A percentile compares a stretch with the other conserved stretches of the same genome.
phyloP scores from a whole-genome alignment of 2,888 invertebrate species.

The Candidula unifasciata region DNA sequence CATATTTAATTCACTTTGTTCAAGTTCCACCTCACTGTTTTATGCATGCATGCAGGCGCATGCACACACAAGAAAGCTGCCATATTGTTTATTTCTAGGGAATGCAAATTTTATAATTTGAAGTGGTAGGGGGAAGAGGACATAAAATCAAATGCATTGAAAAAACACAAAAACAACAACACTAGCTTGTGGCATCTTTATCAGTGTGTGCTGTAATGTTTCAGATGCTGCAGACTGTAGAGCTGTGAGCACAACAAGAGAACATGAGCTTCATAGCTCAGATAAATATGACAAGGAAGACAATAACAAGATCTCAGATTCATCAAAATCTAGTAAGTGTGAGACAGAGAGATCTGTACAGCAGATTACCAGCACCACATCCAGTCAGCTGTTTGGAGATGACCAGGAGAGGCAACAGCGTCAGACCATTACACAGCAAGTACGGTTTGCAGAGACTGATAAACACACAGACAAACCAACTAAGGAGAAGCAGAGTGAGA shows the following conservation, averaged over 20 bases:
- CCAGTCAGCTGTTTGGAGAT: not conserved
- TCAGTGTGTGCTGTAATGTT: not conserved
- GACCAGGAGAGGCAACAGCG: not conserved
- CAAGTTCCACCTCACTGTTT: too few species aligned
- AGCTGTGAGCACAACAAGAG: not conserved
- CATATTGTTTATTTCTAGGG: too few species aligned
- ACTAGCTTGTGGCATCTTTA: too few species aligned
- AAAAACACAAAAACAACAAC: too few species aligned
- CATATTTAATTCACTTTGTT: too few species aligned
- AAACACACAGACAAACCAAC: not conserved
- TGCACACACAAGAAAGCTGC: too few species aligned
- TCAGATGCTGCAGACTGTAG: constrained; percentile 1
- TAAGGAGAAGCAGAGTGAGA: not conserved
- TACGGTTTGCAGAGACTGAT: not conserved
- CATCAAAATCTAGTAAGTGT: too few species aligned
- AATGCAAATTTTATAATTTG: too few species aligned
- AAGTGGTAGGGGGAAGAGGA: too few species aligned
- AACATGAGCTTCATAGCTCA: too few species aligned
- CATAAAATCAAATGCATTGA: too few species aligned
- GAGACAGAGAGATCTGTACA: not conserved
- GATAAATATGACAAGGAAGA: not conserved
- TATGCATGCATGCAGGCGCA: too few species aligned
- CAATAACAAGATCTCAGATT: not conserved
- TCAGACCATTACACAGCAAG: not conserved
- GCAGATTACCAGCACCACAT: not conserved